Base-by-base conservation (phyloP, 2,797 vertebrate species). In the Paratrypauchen microcephalus region DNA sequence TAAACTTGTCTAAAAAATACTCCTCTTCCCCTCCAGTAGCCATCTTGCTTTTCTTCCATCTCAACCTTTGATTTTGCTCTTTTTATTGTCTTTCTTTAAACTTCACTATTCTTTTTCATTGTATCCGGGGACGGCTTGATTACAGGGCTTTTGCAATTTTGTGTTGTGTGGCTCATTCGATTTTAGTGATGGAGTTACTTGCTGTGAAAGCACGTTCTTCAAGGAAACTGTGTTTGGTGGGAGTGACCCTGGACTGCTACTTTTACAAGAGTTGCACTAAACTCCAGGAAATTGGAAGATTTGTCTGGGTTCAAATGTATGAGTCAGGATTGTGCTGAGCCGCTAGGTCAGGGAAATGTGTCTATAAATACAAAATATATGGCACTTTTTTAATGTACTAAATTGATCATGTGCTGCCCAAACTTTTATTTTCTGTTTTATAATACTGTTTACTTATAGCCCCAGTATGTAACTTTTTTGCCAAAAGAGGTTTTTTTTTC, bases 301-400 rank as follows among this genome's bases (percentile, higher is more conserved):
- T 56, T 36, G n/a, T 66, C 77, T 59, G 71, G n/a, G 54, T 77
- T 75, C 39, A 79, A 70, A 70, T 28, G 59, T 6, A 23, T 3
- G 8, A 60, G 69, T 68, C 66, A 74, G 74, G 74, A 58, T 18
- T 45, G 16, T 47, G 61, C 45, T 74, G 16, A n/a, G 56, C 74
- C 50, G 71, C 30, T 45, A 0, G 26, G 16, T 21, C n/a, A 47
- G 23, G 15, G 15, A 48, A 64, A 64, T 47, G 23, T 18, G 60
- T 41, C n/a, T 21, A 12, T 62, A 55, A 55, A 55, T 55, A 55
- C 9, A 55, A 39, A 61, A 36, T 4, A 60, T 30, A 19, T 18
- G 26, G 16, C 12, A 30, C 24, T 30, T 30, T 28, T 32, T 58
- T 50, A 12, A 45, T 15, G 39, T 41, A n/a, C 18, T 50, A 21